Conservation (phyloP, 2,797 vertebrate species). For the Alectoris magna region DNA sequence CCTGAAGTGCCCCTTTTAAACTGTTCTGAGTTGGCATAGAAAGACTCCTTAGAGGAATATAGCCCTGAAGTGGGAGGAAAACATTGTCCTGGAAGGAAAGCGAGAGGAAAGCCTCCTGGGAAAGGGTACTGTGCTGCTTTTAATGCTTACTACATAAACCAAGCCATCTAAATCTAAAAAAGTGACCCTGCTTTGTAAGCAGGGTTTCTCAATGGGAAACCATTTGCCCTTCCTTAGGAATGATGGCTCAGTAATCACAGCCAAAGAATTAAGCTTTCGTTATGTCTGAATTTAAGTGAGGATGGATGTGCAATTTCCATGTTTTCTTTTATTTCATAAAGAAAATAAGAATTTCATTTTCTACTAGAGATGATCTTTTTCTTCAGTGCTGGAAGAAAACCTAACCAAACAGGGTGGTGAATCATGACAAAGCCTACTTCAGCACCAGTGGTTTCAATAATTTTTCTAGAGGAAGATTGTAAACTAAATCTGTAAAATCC, state of each 20-base stretch:
- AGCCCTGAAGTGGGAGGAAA: not conserved
- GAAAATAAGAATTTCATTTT: not conserved
- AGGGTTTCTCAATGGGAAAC: not conserved
- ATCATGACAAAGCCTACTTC: not conserved
- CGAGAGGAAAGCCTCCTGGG: not conserved
- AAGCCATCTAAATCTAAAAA: not conserved
- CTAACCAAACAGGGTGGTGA: not conserved
- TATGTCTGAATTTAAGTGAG: not conserved
- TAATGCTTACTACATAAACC: not conserved
- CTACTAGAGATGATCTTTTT: not conserved
- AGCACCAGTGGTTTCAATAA: not conserved
- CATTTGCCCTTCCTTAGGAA: not conserved
- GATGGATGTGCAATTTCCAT: not conserved
- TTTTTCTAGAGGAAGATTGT: not conserved
- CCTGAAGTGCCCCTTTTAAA: not conserved
- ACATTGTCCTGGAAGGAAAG: not conserved
- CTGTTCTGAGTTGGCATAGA: not conserved
- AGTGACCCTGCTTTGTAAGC: not conserved
- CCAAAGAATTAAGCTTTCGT: not conserved
- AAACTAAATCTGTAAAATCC: not conserved
- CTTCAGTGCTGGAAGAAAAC: not conserved
- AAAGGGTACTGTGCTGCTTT: not conserved
- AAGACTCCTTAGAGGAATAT: not conserved
- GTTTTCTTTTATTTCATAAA: not conserved
- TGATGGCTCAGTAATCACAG: not conserved